Base-by-base conservation (phyloP, 1,140 invertebrate genomes). In the Spodoptera frugiperda region DNA sequence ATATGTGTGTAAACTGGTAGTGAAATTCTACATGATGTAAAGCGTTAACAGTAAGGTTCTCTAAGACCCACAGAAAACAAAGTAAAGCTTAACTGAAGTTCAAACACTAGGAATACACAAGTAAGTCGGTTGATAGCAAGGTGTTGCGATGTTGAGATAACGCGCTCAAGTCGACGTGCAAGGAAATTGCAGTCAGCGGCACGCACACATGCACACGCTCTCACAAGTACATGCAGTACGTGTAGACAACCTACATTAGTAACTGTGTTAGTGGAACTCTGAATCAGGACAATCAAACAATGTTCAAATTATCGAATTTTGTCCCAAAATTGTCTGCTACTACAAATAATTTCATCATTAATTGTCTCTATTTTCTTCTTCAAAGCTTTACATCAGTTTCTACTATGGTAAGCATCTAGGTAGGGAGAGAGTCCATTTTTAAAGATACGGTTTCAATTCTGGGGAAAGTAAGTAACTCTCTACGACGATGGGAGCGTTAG, bases 111-210 rank as follows among this genome's bases (percentile, higher is more conserved):
- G 12, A 59, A 59, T 15, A 17, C 33, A 10, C 54, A 30, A 57
- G 54, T 30, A 44, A 59, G 25, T 12, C 4, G 15, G n/a, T 15
- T 61, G 33, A 61, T 61, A 61, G 33, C 33, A 44, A 61, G 57
- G 57, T 61, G 57, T 61, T 61, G 33, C 33, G 57, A 44, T 61
- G 57, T 3, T 11, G 14, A 49, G 44, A 67, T 67, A 67, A 67
- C 63, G 63, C 48, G 63, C 44, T n/a, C 63, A 11, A 67, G 44
- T 25, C 48, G 48, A 67, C 48, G 44, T 49, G 48, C 44, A 67
- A 67, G 48, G 44, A 67, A 61, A 61, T 61, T 61, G 57, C 57
- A 61, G 57, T 61, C 57, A 61, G 57, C 57, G 57, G n/a, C 57
- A 61, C 57, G 57, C 57, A 61, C 57, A 61, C 57, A 15, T n/a